Percentiles rank a stretch among this genome's conserved stretches.
phyloP scores from a whole-genome alignment of 2,797 vertebrate species.

The Paedocypris micromegethes region DNA sequence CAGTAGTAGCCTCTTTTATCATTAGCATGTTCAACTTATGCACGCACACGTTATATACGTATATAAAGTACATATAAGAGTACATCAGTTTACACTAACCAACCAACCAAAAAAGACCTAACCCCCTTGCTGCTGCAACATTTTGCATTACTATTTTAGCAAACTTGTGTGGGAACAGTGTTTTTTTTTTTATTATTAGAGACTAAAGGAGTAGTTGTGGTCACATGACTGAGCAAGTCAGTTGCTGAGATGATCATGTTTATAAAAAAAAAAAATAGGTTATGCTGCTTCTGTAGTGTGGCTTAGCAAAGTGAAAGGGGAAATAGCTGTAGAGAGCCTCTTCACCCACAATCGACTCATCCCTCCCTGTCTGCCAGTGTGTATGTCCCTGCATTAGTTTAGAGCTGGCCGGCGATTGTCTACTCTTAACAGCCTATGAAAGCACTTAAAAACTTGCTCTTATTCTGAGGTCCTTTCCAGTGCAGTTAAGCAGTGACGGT shows the following conservation, averaged over 20 bases:
- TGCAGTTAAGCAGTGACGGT: conserved; percentile 58
- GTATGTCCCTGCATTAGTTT: conserved; percentile 51
- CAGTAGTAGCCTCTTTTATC: too few relatives aligned
- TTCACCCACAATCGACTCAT: conserved; percentile 55
- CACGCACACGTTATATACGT: too few relatives aligned
- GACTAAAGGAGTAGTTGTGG: background rate
- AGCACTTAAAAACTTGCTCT: conserved; percentile 62
- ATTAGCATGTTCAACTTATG: too few relatives aligned
- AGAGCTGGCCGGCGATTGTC: conserved; percentile 58
- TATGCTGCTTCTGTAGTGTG: conserved; percentile 5
- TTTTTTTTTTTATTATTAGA: too few relatives aligned
- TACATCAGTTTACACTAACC: too few relatives aligned
- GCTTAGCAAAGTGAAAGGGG: conserved; percentile 32
- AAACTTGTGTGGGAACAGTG: too few relatives aligned
- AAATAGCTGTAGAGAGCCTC: conserved; percentile 51
- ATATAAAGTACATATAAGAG: too few relatives aligned
- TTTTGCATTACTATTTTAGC: too few relatives aligned
- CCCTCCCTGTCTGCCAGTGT: conserved; percentile 48
- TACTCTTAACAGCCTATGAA: conserved; percentile 59
- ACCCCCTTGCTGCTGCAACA: too few relatives aligned
- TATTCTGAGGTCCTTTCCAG: conserved; percentile 64
- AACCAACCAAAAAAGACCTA: too few relatives aligned
- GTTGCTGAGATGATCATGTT: conserved; percentile 23
- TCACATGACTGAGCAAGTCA: background rate
- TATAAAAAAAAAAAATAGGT: conserved; percentile 6